These are phyloP conservation scores for Embiotoca jacksoni DNA, from an alignment of 2,113 vertebrate species.

Conservation along the genomic window DNA sequence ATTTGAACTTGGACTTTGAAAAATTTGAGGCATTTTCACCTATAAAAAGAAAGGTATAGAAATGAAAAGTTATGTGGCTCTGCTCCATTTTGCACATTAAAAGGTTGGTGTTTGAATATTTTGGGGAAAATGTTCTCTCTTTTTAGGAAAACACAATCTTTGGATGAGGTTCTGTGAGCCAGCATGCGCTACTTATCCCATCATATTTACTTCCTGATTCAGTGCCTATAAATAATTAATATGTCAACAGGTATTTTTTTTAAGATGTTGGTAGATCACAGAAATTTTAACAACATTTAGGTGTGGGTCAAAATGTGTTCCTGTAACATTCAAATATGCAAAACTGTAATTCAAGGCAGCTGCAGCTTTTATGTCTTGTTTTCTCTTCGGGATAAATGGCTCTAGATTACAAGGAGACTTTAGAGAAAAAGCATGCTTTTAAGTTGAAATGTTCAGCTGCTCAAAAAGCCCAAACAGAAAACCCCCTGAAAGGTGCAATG, in stretches of 20 bases:
- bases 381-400: conserved; percentile 31
- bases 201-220: conserved; percentile 28
- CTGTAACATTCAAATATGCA: conserved; percentile 24
- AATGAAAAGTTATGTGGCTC: not conserved
- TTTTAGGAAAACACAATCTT: conserved; percentile 14
- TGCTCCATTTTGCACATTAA: not conserved
- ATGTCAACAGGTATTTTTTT: conserved; percentile 43
- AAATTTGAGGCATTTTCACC: too few species aligned
- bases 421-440: conserved; percentile 28
- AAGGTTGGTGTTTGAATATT: not conserved
- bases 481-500: conserved; percentile 54
- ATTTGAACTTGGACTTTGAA: too few species aligned
- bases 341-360: conserved; percentile 31
- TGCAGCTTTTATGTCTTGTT: conserved; percentile 34
- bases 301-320: conserved; percentile 10
- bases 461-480: conserved; percentile 28
- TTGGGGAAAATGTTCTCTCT: not conserved
- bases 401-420: conserved; percentile 32
- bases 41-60: not conserved
- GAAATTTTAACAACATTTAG: conserved; percentile 4
- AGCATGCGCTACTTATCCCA: conserved; percentile 9
- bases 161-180: not conserved
- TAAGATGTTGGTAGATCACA: conserved; percentile 24
- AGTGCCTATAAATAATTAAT: conserved; percentile 23
- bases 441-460: conserved; percentile 40